Conservation (phyloP, 2,113 vertebrate species). For the Takifugu flavidus region DNA sequence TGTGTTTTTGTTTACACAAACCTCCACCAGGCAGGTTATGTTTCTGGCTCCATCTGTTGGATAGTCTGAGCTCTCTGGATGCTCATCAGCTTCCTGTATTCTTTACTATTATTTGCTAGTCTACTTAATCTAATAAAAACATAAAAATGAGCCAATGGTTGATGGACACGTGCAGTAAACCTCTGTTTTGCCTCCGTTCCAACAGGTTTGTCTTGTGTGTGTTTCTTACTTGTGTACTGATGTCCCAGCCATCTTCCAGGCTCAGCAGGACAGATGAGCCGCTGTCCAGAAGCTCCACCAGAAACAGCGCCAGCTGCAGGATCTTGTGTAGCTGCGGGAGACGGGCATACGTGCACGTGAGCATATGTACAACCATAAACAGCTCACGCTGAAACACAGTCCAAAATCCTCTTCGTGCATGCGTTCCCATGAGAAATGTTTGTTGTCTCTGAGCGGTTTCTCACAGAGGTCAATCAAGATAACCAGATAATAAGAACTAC, state of each 20-base stretch:
- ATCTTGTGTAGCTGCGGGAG: slow-evolving; percentile 88
- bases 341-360: slow-evolving; percentile 44
- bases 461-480: slow-evolving; percentile 35
- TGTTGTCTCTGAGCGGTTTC: no score
- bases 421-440: not conserved
- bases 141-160: no score
- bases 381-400: not conserved
- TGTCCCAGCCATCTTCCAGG: slow-evolving; percentile 98
- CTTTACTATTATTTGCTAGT: no score
- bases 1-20: no score
- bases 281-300: slow-evolving; percentile 90
- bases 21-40: no score
- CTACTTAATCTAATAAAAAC: no score
- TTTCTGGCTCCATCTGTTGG: no score
- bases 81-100: no score
- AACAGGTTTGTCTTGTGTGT: slow-evolving; percentile 6
- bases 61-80: no score
- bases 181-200: slow-evolving; percentile 4
- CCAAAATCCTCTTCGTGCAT: not conserved
- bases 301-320: slow-evolving; percentile 86
- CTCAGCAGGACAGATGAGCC: slow-evolving; percentile 94
- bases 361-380: slow-evolving; percentile 33
- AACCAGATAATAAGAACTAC: slow-evolving; percentile 38
- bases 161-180: no score
- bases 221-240: slow-evolving; percentile 88